Base-by-base conservation (phyloP, 2,797 vertebrate genomes). In the Buceros bicornis region DNA sequence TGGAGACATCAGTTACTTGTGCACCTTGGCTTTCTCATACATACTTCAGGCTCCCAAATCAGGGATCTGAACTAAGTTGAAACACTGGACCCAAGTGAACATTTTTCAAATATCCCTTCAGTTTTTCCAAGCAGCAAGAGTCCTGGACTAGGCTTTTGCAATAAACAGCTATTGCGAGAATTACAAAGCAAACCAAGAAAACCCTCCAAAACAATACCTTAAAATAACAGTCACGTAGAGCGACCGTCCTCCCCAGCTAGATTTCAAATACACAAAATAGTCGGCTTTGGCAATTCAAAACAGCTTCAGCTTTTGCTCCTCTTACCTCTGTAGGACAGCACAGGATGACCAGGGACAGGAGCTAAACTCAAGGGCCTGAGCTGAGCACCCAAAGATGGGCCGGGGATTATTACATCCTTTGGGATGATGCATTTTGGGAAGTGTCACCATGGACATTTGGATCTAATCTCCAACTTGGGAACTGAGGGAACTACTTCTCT, bases 121-220 rank as follows among this genome's bases (percentile, higher is more conserved):
- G 22, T 67, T 90, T 64, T 54, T 69, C 60, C 22, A 40, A 77
- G 37, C 71, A 92, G 77, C 40, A 51, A 35, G 72, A 82, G 37
- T 53, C 33, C 51, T 60, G 43, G 26, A 18, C 26, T 26, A 54
- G 25, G 13, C 25, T 77, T 87, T 53, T 42, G 43, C 26, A 19
- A 79, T 25, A 84, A 82, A 20, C 25, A 85, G n/a, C 45, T 77
- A 9, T 6, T 17, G 8, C 42, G 26, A 74, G 13, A 33, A 67
- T 50, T 73, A 64, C 56, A 90, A 95, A 82, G 47, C 50, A 89
- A 73, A 93, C 12, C 43, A 80, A 3, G 2, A 78, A 71, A 83
- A 13, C 14, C 17, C 37, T 67, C 35, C 40, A 62, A 76, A 18
- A 1, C 8, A 51, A 14, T 18, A 61, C 24, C 21, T 43, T 65